Evolutionary conservation across 1,140 invertebrate species (phyloP).

Genomic region (Drosophila kanapiae): DNA sequence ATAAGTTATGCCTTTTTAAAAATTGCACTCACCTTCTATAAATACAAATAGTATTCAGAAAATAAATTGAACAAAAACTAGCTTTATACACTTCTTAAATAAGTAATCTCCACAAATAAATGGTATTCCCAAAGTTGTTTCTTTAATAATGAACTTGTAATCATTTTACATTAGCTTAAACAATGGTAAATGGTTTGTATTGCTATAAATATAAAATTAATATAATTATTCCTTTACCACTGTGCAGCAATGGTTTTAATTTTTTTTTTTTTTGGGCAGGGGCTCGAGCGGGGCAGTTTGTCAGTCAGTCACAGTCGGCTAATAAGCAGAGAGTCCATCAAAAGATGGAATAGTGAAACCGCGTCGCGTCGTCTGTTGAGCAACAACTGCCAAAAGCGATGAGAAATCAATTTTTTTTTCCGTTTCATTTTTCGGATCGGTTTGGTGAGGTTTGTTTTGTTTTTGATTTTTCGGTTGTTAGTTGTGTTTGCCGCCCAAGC

Average conservation of each 20-base stretch:
- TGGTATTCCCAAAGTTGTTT: too few relatives aligned
- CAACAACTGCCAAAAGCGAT: conserved; percentile 68
- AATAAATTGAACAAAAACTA: too few relatives aligned
- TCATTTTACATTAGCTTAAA: neutral
- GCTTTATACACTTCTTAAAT: too few relatives aligned
- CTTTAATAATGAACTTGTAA: too few relatives aligned
- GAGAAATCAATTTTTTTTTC: conserved; percentile 73
- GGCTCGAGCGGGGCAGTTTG: conserved; percentile 32
- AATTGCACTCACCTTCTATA: too few relatives aligned
- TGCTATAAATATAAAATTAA: neutral
- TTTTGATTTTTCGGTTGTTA: conserved; percentile 44
- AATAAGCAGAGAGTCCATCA: conserved; percentile 75
- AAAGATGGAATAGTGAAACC: conserved; percentile 53
- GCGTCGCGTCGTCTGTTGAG: conserved; percentile 50
- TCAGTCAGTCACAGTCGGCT: conserved; percentile 55
- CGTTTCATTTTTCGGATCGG: conserved; percentile 30
- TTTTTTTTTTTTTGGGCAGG: conserved; percentile 17
- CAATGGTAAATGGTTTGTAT: too few relatives aligned
- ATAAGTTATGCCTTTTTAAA: too few relatives aligned
- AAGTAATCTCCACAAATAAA: too few relatives aligned
- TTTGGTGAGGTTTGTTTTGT: conserved; percentile 39
- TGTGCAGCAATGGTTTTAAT: conserved; percentile 29
- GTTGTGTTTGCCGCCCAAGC: conserved; percentile 70
- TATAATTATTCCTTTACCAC: conserved; percentile 21
- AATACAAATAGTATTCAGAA: too few relatives aligned